Percentiles rank a stretch among this genome's conserved stretches.
Evolutionary conservation across 2,888 invertebrate species (phyloP).

Genomic region (Boloria euphrosyne): DNA sequence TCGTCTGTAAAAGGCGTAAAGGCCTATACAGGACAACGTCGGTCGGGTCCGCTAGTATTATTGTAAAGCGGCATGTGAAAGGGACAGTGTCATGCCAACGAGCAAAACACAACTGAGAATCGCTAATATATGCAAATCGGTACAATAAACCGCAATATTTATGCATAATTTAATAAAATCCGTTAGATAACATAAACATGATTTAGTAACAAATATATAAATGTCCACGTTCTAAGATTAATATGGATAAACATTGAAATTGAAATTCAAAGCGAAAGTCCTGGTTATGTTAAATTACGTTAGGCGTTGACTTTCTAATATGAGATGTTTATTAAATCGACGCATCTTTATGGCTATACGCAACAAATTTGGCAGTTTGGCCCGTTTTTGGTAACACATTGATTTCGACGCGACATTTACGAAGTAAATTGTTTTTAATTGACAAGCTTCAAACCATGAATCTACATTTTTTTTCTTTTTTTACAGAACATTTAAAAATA

Average conservation of each 20-base stretch:
- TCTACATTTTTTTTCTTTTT: too few species aligned
- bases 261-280: slow-evolving; percentile 31
- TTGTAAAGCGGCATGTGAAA: slow-evolving; percentile 22
- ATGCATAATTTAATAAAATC: slow-evolving; percentile 39
- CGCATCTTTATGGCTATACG: slow-evolving; percentile 11
- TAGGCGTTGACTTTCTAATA: slow-evolving; percentile 25
- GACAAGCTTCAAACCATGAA: too few species aligned
- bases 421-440: too few species aligned
- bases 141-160: slow-evolving; percentile 36
- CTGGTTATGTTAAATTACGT: slow-evolving; percentile 42
- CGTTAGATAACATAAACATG: slow-evolving; percentile 37
- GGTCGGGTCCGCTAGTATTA: too few species aligned
- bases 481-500: too few species aligned
- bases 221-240: slow-evolving; percentile 37
- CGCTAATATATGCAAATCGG: slow-evolving; percentile 39
- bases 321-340: slow-evolving; percentile 14
- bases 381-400: slow-evolving; percentile 7
- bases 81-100: slow-evolving; percentile 9
- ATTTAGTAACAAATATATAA: slow-evolving; percentile 40
- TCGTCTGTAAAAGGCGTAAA: too few species aligned
- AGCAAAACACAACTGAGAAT: slow-evolving; percentile 21
- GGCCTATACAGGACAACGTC: too few species aligned
- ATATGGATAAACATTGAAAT: slow-evolving; percentile 30
- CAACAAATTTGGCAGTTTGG: slow-evolving; percentile 17
- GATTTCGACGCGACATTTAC: neutral